A percentile compares a stretch with the other conserved stretches of the same genome.
Conservation (phyloP, 1,140 invertebrate species). For the Scylla paramamosain region DNA sequence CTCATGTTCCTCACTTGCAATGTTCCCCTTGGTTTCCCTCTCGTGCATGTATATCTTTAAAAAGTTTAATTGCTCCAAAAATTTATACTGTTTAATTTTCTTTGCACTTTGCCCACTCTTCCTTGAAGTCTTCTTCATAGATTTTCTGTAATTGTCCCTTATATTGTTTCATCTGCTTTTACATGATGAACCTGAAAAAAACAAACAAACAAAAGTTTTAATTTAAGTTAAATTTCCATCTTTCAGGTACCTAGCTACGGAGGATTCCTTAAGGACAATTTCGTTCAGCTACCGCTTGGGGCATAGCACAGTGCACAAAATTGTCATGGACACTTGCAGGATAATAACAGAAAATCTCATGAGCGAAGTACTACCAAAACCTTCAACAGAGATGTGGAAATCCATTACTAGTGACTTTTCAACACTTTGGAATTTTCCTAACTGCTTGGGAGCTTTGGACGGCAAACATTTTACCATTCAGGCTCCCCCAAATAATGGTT, state of each 20-base stretch:
- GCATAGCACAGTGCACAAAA: slow-evolving; percentile 4
- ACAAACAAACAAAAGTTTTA: slow-evolving; percentile 39
- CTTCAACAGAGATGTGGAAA: no score
- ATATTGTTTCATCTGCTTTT: slow-evolving; percentile 56
- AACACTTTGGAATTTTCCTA: no score
- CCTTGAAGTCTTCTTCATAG: slow-evolving; percentile 55
- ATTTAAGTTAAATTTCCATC: slow-evolving; percentile 27
- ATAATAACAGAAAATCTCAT: no score
- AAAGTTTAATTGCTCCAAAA: slow-evolving; percentile 51
- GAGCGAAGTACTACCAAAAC: no score
- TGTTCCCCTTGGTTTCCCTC: slow-evolving; percentile 36
- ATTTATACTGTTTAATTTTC: slow-evolving; percentile 62
- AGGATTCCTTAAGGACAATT: slow-evolving; percentile 35
- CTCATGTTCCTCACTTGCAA: neutral
- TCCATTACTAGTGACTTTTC: no score
- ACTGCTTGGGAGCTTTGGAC: no score
- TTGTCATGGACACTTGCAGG: no score
- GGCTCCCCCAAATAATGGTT: no score
- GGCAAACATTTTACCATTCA: no score
- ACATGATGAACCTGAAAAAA: slow-evolving; percentile 59
- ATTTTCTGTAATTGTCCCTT: slow-evolving; percentile 63
- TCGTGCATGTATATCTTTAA: slow-evolving; percentile 54
- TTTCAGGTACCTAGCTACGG: slow-evolving; percentile 56
- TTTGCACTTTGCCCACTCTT: slow-evolving; percentile 59
- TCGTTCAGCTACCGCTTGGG: slow-evolving; percentile 51